Evolutionary conservation across 2,888 invertebrate genomes (phyloP).

Genomic region (Andrena bicolor): DNA sequence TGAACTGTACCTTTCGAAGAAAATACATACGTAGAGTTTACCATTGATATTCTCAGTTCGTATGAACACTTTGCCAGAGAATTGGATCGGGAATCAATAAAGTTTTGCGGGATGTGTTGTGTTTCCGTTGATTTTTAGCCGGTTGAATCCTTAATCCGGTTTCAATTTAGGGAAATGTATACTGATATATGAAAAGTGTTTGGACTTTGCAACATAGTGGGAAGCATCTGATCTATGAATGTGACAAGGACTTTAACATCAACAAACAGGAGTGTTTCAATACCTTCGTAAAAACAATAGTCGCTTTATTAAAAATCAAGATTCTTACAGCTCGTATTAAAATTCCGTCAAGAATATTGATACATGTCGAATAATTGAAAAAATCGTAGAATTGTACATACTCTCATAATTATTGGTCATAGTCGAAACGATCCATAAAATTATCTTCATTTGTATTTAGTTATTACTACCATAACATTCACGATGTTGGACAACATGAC

Average conservation of each 20-base stretch:
- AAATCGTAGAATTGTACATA: background rate
- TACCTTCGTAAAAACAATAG: background rate
- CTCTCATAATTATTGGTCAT: background rate
- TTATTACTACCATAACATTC: background rate
- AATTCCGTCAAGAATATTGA: background rate
- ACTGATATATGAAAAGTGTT: constrained; percentile 21
- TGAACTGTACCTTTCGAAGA: constrained; percentile 11
- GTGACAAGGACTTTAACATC: background rate
- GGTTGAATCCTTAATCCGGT: background rate
- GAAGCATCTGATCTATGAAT: background rate
- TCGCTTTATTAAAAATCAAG: background rate
- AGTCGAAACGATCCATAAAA: background rate
- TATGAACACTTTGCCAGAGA: background rate
- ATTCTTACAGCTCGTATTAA: background rate
- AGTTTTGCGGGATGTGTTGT: too few species aligned
- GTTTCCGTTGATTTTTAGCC: too few species aligned
- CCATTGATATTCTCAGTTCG: background rate
- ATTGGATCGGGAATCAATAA: background rate
- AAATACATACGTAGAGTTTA: background rate
- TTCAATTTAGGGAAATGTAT: background rate
- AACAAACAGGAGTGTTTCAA: background rate
- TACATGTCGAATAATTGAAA: background rate
- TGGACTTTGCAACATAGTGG: background rate
- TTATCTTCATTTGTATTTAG: background rate
- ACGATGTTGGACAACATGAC: constrained; percentile 61